Conservation (phyloP, 2,113 vertebrate genomes). For the Myanophis thanlyinensis region DNA sequence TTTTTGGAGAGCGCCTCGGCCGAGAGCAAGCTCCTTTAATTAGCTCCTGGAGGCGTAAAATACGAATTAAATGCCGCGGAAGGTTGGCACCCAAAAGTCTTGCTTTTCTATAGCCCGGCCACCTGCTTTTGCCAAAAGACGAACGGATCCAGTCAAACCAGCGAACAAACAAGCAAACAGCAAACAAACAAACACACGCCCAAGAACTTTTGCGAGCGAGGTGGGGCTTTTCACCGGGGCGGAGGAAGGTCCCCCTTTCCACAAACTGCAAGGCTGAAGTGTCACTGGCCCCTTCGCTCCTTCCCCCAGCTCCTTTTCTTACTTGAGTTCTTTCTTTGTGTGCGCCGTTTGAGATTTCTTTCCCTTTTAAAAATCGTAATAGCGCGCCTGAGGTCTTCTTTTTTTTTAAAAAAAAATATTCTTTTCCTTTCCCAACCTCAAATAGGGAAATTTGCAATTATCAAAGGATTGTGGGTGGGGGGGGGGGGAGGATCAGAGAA, state of each 20-base stretch:
- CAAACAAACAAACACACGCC: not conserved
- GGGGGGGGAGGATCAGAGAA: not conserved
- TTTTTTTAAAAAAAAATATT: no score
- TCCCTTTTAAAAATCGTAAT: not conserved
- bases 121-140: not conserved
- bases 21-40: constrained; percentile 62
- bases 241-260: not conserved
- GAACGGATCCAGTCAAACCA: not conserved
- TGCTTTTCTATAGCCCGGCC: not conserved
- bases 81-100: constrained; percentile 11
- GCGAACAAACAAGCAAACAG: not conserved
- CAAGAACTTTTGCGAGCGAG: not conserved
- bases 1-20: constrained; percentile 56
- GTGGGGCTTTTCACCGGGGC: not conserved
- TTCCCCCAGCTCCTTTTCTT: not conserved
- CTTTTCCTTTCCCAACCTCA: not conserved
- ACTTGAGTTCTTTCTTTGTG: not conserved
- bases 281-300: not conserved
- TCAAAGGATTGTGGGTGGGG: no score
- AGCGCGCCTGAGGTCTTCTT: not conserved
- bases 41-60: constrained; percentile 63
- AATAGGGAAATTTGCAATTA: not conserved
- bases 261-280: not conserved
- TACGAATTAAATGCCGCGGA: constrained; percentile 64
- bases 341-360: not conserved